phyloP scores from a whole-genome alignment of 2,888 invertebrate genomes.

The Plagodis dolabraria region DNA sequence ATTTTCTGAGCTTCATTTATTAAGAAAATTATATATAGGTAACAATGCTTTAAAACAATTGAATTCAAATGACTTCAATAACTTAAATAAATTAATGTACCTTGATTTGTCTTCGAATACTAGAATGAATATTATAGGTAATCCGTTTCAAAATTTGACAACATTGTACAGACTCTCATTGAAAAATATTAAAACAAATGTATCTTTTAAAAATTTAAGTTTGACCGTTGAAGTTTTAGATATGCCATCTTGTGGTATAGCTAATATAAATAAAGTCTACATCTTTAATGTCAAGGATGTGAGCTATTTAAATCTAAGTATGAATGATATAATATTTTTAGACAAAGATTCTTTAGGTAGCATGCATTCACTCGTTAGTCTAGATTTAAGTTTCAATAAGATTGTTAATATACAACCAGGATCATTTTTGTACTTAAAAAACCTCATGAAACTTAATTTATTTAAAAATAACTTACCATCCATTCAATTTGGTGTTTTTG shows the following conservation, averaged over 20 bases:
- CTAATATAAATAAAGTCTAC: slow-evolving; percentile 23
- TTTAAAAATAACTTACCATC: slow-evolving; percentile 31
- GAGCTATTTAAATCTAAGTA: slow-evolving; percentile 32
- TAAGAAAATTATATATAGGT: slow-evolving; percentile 31
- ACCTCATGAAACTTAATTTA: slow-evolving; percentile 29
- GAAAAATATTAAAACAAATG: slow-evolving; percentile 27
- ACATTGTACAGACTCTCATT: slow-evolving; percentile 29
- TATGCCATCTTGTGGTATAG: slow-evolving; percentile 35
- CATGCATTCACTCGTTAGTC: slow-evolving; percentile 26
- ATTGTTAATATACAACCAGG: slow-evolving; percentile 41
- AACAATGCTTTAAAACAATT: slow-evolving; percentile 34
- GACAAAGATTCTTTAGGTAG: slow-evolving; percentile 38
- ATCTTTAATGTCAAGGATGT: slow-evolving; percentile 29
- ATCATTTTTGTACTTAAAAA: slow-evolving; percentile 31
- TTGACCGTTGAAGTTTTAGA: slow-evolving; percentile 26
- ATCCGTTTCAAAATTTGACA: slow-evolving; percentile 31
- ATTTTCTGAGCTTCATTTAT: slow-evolving; percentile 27
- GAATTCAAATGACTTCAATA: slow-evolving; percentile 23
- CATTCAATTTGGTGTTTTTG: slow-evolving; percentile 39
- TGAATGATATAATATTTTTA: slow-evolving; percentile 32
- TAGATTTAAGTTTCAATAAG: slow-evolving; percentile 40
- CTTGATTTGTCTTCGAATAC: slow-evolving; percentile 35
- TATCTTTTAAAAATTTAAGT: slow-evolving; percentile 29
- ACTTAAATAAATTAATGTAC: slow-evolving; percentile 21
- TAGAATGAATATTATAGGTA: slow-evolving; percentile 26